phyloP scores from a whole-genome alignment of 2,888 invertebrate species.

The Chorisops tibialis region DNA sequence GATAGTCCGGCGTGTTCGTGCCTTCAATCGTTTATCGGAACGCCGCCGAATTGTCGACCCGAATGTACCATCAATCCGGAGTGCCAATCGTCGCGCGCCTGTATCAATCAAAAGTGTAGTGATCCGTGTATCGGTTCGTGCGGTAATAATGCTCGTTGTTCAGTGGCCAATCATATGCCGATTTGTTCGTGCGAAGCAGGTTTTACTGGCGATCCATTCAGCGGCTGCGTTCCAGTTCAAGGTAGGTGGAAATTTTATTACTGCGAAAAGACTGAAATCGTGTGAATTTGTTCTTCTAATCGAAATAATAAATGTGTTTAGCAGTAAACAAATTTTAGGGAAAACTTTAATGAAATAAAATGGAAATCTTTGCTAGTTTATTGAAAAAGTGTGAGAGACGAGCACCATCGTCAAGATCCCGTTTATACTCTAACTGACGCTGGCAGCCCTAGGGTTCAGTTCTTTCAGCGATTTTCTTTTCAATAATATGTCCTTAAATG shows the following conservation, averaged over 20 bases:
- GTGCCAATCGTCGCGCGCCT: slow-evolving; percentile 62
- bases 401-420: no score
- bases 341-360: no score
- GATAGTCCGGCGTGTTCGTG: slow-evolving; percentile 62
- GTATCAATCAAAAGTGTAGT: slow-evolving; percentile 61
- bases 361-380: no score
- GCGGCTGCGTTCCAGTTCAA: slow-evolving; percentile 59
- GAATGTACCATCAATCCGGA: slow-evolving; percentile 66
- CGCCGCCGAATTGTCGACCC: slow-evolving; percentile 64
- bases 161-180: slow-evolving; percentile 68
- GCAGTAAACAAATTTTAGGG: no score
- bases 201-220: slow-evolving; percentile 72
- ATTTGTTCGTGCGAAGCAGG: slow-evolving; percentile 77
- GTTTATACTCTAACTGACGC: no score
- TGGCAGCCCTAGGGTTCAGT: no score
- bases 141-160: slow-evolving; percentile 58
- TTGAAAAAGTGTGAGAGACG: no score
- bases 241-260: slow-evolving; percentile 41
- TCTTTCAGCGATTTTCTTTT: no score
- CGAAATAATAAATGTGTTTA: no score
- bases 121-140: slow-evolving; percentile 66
- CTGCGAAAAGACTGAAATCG: no score
- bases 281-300: no score
- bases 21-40: slow-evolving; percentile 58
- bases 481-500: no score